These are phyloP conservation scores for Drosophila ezoana DNA, from an alignment of 2,888 invertebrate genomes.

Conservation along the genomic window DNA sequence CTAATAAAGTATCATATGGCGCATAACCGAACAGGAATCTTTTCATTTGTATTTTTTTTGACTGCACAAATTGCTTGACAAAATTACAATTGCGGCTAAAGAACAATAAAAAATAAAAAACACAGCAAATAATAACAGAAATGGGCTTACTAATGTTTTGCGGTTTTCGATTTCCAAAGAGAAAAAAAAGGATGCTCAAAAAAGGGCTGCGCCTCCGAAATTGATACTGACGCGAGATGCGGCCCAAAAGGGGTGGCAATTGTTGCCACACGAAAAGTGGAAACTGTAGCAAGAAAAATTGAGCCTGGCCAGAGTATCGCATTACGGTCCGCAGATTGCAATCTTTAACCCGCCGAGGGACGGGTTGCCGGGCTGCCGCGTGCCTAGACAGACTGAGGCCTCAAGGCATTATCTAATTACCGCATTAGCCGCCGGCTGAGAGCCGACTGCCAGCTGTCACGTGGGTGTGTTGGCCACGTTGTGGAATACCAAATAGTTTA, in stretches of 20 bases:
- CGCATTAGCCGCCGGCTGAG: constrained; percentile 61
- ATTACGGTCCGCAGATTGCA: constrained; percentile 69
- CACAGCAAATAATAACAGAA: constrained; percentile 33
- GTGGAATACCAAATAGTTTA: constrained; percentile 65
- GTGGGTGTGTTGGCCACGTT: constrained; percentile 65
- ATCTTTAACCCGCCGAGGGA: constrained; percentile 63
- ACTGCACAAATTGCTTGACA: constrained; percentile 72
- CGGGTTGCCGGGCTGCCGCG: constrained; percentile 51
- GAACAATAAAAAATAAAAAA: constrained; percentile 49
- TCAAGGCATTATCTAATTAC: constrained; percentile 73
- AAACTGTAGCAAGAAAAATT: constrained; percentile 62
- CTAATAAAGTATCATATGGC: constrained; percentile 57
- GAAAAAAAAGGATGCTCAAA: constrained; percentile 68
- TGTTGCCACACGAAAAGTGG: constrained; percentile 31
- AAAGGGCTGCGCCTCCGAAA: constrained; percentile 66
- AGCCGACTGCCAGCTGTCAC: constrained; percentile 53
- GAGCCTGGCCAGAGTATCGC: constrained; percentile 49
- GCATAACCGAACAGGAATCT: constrained; percentile 32
- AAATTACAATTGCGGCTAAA: constrained; percentile 71
- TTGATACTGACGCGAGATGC: constrained; percentile 56
- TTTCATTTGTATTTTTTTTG: constrained; percentile 21
- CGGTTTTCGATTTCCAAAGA: constrained; percentile 64
- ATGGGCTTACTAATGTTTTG: constrained; percentile 71
- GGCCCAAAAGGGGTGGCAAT: constrained; percentile 66
- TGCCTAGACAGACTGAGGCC: constrained; percentile 42